Evolutionary conservation across 2,888 invertebrate genomes (phyloP).

Genomic region (Pseudococcus viburni): DNA sequence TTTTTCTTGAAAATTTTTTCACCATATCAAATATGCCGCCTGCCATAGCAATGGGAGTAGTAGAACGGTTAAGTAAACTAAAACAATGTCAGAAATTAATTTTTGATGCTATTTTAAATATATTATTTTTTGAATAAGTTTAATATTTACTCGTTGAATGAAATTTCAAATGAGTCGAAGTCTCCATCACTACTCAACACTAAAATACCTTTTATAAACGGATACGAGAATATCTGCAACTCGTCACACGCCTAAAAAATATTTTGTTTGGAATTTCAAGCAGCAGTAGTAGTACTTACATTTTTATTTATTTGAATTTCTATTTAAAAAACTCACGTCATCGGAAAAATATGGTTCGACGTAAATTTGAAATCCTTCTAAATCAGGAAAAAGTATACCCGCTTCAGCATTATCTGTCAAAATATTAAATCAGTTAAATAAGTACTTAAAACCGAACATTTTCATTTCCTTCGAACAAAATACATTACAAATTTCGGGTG

Average conservation of each 20-base stretch:
- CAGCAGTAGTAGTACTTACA: too few relatives aligned
- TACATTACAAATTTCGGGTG: background rate
- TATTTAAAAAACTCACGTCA: background rate
- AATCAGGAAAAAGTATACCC: background rate
- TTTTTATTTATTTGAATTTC: background rate
- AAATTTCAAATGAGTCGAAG: background rate
- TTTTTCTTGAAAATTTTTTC: background rate
- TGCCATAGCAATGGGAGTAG: background rate
- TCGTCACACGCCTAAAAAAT: background rate
- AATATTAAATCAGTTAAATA: background rate
- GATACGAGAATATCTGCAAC: background rate
- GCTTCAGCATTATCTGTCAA: constrained; percentile 14
- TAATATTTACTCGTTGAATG: constrained; percentile 21
- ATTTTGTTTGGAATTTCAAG: background rate
- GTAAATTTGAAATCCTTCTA: background rate
- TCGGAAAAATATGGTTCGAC: background rate
- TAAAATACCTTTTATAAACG: constrained; percentile 27
- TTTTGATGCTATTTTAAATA: background rate
- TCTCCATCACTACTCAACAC: background rate
- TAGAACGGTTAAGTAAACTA: background rate
- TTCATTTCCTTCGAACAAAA: background rate
- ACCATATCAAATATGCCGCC: constrained; percentile 26
- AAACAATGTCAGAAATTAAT: background rate
- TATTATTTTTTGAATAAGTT: background rate
- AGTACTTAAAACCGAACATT: background rate